These are phyloP conservation scores for Chloropsis cyanopogon DNA, from an alignment of 2,113 vertebrate species.

Conservation along the genomic window DNA sequence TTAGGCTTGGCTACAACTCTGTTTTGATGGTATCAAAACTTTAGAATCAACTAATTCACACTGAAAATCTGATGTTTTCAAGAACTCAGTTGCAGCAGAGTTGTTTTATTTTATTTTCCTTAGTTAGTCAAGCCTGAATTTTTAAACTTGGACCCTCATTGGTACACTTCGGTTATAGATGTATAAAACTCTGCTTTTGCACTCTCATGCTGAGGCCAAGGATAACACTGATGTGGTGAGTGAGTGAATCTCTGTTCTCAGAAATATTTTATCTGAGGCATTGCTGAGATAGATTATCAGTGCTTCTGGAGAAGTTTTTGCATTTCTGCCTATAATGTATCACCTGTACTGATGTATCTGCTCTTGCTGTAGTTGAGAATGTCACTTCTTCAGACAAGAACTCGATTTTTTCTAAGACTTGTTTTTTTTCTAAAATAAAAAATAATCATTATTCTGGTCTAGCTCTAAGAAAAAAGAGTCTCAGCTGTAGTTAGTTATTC, in stretches of 20 bases:
- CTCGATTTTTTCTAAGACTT: background rate
- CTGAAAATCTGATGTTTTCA: background rate
- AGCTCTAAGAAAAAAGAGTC: background rate
- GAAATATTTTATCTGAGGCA: background rate
- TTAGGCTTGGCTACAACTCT: background rate
- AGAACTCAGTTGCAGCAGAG: background rate
- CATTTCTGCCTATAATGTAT: background rate
- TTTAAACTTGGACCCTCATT: background rate
- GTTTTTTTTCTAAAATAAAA: background rate
- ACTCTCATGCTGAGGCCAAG: background rate
- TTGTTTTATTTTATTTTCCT: background rate
- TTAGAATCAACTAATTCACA: background rate
- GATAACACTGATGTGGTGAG: background rate
- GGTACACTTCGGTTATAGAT: background rate
- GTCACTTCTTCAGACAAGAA: background rate
- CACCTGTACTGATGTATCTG: background rate
- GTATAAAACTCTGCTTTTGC: background rate
- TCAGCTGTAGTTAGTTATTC: background rate
- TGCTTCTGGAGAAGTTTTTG: background rate
- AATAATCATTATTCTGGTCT: background rate
- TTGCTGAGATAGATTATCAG: background rate
- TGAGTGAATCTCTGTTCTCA: background rate
- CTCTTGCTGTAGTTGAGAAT: background rate
- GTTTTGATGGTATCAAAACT: background rate
- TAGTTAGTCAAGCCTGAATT: background rate